Base-by-base conservation (phyloP, 1,140 invertebrate genomes). In the Mizuhopecten yessoensis region DNA sequence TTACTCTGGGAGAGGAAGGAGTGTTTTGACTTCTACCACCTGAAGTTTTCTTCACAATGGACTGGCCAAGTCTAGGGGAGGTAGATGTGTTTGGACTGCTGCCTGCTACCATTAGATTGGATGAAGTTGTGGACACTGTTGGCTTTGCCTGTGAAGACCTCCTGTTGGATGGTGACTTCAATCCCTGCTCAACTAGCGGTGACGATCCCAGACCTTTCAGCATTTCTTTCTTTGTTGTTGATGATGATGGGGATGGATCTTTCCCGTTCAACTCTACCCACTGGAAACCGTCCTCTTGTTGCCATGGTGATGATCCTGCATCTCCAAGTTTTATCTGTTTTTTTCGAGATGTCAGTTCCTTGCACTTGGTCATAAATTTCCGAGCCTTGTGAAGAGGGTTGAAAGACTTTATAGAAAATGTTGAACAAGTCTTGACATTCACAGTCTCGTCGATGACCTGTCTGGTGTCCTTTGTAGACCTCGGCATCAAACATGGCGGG, bases 311-410 rank as follows among this genome's bases (percentile, higher is more conserved):
- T 5, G 17, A 29, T 75, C 57, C 57, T 75, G n/a, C 57, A n/a
- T 75, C 9, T 29, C 29, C 57, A 23, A 75, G 57, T 75, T 75
- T 75, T 0, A 75, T 9, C n/a, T 75, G 57, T 75, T 29, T 75
- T n/a, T 75, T 75, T 13, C 57, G n/a, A 75, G 57, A 75, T 5
- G 57, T 75, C 57, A 75, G 57, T 29, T 75, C 57, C 23, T 75
- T 75, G n/a, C 57, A 75, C 57, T 29, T 75, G 57, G n/a, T 75
- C 57, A 75, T 75, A 75, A 75, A 75, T 75, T 75, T 75, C 57
- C 57, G 23, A 1, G 57, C 57, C 57, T 75, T 75, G 57, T 75
- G 57, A n/a, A 75, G 5, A 75, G 57, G 57, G n/a, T 75, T 75
- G 57, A 75, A 75, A 29, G 57, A 75, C n/a, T 75, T 75, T 5